Evolutionary conservation across 2,797 vertebrate species (phyloP), one percentile per base, ranked within the genome.

Genomic region (Malurus leucopterus): DNA sequence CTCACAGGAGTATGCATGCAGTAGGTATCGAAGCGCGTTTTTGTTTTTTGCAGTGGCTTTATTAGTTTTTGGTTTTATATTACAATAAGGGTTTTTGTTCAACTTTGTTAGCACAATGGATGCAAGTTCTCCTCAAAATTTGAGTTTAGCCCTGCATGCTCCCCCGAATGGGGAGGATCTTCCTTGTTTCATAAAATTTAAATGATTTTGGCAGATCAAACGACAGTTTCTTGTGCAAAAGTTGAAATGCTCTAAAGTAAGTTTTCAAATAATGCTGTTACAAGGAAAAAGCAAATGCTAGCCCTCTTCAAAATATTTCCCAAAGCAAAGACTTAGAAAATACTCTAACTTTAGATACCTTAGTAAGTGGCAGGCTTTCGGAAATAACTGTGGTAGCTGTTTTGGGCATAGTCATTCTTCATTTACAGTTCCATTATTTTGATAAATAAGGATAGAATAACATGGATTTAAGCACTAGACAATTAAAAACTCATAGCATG

Each of bases 181-280:
- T 50, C 46, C 8, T 1, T 65, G 18, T 55, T 74, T 74, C 32
- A 46, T 74, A 44, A 77, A 71, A 77, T 24, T 26, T 51, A 63
- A 93, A 84, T 67, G 58, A 43, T 83, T 94, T 93, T 92, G 85
- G 75, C 80, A 89, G 80, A 75, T 89, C 82, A 77, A 53, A 88
- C 40, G 87, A 61, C 76, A 46, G 15, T 65, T 84, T 53, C 54
- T 86, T 88, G 32, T 72, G 68, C 82, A 86, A 41, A 65, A 92
- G 49, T 87, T 65, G 71, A 55, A 78, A 36, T 36, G 50, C 27
- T 63, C 68, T 47, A 51, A 92, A 90, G 67, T 36, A 27, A 0
- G 14, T 67, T 88, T 93, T 89, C 32, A 73, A 57, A 51, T 74
- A 55, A 34, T 11, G 32, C 3, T 91, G 77, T 83, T 84, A 18